phyloP scores from a whole-genome alignment of 2,113 vertebrate species.

The Procavia capensis region DNA sequence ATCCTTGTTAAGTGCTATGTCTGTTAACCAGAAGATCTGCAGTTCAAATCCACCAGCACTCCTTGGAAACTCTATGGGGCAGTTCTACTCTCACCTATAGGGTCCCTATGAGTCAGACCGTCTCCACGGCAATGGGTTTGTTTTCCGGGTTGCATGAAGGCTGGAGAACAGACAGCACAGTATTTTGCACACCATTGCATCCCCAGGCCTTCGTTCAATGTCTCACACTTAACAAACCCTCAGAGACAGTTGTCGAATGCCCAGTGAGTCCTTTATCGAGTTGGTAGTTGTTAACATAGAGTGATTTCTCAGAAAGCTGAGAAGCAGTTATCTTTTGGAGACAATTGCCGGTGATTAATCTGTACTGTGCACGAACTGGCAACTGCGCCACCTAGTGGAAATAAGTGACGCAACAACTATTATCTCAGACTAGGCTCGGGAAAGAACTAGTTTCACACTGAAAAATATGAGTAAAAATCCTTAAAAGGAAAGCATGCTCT shows the following conservation, averaged over 20 bases:
- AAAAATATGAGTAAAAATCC: background rate
- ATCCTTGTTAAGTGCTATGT: no score
- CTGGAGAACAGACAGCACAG: background rate
- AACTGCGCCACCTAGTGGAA: constrained; percentile 68
- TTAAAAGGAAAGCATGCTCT: background rate
- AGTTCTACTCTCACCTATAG: no score
- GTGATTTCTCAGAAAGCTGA: background rate
- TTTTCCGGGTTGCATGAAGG: no score
- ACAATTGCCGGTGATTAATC: background rate
- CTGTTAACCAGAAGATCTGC: no score
- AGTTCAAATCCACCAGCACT: no score
- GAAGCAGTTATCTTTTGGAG: background rate
- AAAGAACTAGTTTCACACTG: background rate
- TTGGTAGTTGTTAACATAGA: background rate
- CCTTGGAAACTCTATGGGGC: no score
- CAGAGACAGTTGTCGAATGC: background rate
- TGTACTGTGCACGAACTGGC: background rate
- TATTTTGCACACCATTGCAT: background rate
- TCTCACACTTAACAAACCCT: background rate
- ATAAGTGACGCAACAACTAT: background rate
- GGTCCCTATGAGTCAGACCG: no score
- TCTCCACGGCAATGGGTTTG: no score
- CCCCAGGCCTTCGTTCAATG: background rate
- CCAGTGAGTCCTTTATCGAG: background rate
- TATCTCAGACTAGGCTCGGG: background rate